Percentiles rank a stretch among this genome's conserved stretches.
These are phyloP conservation scores for Drosophila fungiperda DNA, from an alignment of 2,888 invertebrate species.

Conservation along the genomic window DNA sequence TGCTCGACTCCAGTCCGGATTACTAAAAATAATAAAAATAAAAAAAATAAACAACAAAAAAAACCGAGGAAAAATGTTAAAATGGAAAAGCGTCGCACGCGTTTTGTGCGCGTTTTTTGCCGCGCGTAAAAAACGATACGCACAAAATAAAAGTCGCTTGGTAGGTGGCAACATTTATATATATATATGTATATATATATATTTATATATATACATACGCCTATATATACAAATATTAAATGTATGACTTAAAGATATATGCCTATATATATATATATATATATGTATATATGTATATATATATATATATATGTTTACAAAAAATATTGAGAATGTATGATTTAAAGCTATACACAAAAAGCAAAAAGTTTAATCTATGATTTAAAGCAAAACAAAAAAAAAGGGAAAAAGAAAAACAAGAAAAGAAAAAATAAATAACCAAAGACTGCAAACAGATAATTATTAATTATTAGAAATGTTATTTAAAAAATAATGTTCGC, in stretches of 20 bases:
- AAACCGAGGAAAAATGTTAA: not conserved
- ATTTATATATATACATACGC: slow-evolving; percentile 25
- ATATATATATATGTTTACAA: slow-evolving; percentile 29
- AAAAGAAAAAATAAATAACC: slow-evolving; percentile 85
- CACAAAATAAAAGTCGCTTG: slow-evolving; percentile 32
- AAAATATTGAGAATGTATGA: slow-evolving; percentile 50
- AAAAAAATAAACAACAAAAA: not conserved
- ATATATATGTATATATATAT: slow-evolving; percentile 7
- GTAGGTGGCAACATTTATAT: slow-evolving; percentile 19
- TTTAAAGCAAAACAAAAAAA: slow-evolving; percentile 44
- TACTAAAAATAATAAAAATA: slow-evolving; percentile 66
- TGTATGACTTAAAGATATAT: slow-evolving; percentile 62
- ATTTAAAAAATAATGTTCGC: slow-evolving; percentile 82
- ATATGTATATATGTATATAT: slow-evolving; percentile 18
- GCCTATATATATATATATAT: slow-evolving; percentile 28
- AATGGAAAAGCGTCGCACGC: slow-evolving; percentile 6
- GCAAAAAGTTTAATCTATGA: slow-evolving; percentile 64
- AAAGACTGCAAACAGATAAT: slow-evolving; percentile 86
- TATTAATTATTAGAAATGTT: slow-evolving; percentile 85
- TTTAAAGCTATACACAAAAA: slow-evolving; percentile 27
- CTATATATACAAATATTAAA: slow-evolving; percentile 54
- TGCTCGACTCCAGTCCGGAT: slow-evolving; percentile 85
- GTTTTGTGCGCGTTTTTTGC: slow-evolving; percentile 69
- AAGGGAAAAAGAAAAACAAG: slow-evolving; percentile 50
- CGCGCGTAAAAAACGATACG: slow-evolving; percentile 58